A percentile compares a stretch with the other conserved stretches of the same genome.
These are phyloP conservation scores for Himalopsyche kuldschensis DNA, from an alignment of 2,888 invertebrate genomes.

Conservation along the genomic window DNA sequence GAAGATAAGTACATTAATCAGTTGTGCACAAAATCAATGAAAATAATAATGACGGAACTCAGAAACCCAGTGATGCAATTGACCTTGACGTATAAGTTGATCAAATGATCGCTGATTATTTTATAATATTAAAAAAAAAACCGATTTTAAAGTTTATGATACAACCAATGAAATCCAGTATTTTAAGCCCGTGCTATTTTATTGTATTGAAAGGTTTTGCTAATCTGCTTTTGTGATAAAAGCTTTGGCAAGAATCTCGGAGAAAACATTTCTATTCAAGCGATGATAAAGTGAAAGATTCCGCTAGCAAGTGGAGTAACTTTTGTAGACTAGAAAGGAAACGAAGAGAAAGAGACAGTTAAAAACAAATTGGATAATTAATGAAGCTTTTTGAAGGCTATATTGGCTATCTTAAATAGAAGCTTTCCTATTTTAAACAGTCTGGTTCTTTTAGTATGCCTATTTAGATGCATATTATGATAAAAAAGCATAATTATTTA, in stretches of 20 bases:
- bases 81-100: no score
- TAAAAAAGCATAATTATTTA: no score
- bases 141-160: not conserved
- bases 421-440: not conserved
- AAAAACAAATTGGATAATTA: constrained; percentile 1
- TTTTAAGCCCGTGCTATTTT: not conserved
- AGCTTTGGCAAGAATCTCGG: not conserved
- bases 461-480: no score
- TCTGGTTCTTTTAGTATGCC: not conserved
- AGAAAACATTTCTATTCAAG: not conserved
- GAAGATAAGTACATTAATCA: no score
- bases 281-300: not conserved
- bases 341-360: not conserved
- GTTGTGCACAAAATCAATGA: no score
- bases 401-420: not conserved
- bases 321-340: not conserved
- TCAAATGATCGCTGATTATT: not conserved
- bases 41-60: no score
- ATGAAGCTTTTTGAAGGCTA: not conserved
- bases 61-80: no score
- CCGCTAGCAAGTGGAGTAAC: not conserved
- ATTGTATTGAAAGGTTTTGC: not conserved
- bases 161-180: not conserved
- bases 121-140: not conserved
- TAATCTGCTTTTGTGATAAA: not conserved